A percentile compares a stretch with the other conserved stretches of the same genome.
Conservation (phyloP, 2,797 vertebrate species). For the Spea hammondii region DNA sequence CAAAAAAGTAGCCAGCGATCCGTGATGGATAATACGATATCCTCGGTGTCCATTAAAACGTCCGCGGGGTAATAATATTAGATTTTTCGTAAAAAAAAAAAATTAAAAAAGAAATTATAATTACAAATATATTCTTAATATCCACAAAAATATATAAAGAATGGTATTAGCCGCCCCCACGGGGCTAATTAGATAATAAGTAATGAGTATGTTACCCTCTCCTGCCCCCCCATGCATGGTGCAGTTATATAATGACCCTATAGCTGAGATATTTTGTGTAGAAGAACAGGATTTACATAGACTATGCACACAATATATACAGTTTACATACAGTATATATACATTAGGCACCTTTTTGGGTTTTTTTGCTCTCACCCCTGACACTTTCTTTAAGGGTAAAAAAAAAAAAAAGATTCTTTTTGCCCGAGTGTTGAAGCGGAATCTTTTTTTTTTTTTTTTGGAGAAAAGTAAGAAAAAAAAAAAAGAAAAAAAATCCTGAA, state of each 20-base stretch:
- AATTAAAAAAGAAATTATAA: too few species aligned
- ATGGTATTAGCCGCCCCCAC: not conserved
- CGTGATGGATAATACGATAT: too few species aligned
- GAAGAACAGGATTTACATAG: conserved; percentile 13
- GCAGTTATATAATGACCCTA: conserved; percentile 37
- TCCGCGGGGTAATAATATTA: too few species aligned
- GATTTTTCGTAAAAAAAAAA: too few species aligned
- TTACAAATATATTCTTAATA: too few species aligned
- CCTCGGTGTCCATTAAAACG: too few species aligned
- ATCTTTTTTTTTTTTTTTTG: too few species aligned
- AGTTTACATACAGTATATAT: conserved; percentile 42
- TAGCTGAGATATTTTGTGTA: conserved; percentile 21
- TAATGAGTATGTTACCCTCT: not conserved
- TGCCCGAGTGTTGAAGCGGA: too few species aligned
- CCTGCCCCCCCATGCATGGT: not conserved
- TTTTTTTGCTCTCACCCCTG: conserved; percentile 18
- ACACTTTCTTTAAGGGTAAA: conserved; percentile 23
- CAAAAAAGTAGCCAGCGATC: too few species aligned
- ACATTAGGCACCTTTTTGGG: conserved; percentile 38
- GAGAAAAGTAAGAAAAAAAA: too few species aligned
- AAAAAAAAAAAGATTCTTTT: conserved; percentile 16
- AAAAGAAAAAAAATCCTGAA: not conserved
- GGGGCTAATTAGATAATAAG: not conserved
- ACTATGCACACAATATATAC: conserved; percentile 34
- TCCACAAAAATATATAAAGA: too few species aligned